These are phyloP conservation scores for Axis porcinus DNA, from an alignment of 2,113 vertebrate genomes.

Conservation along the genomic window DNA sequence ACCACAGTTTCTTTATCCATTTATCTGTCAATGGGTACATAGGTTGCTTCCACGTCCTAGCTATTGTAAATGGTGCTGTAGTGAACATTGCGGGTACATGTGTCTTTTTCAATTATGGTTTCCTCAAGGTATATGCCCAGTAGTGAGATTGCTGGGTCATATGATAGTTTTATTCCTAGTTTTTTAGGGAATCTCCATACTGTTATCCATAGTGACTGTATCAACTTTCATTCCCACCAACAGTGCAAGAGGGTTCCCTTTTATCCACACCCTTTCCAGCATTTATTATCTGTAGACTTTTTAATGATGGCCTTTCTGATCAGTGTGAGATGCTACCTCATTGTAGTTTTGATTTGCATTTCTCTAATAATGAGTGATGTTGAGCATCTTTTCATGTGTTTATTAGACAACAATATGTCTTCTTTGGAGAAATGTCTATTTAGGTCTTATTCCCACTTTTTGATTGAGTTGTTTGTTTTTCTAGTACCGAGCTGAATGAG, in stretches of 20 bases:
- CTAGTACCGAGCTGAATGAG: background rate
- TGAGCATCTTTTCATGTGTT: background rate
- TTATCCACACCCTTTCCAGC: background rate
- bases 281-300: background rate
- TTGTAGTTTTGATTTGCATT: no score
- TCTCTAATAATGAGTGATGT: background rate
- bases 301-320: background rate
- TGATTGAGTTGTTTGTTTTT: background rate
- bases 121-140: background rate
- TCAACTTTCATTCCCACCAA: background rate
- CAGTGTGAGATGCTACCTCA: background rate
- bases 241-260: background rate
- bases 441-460: background rate
- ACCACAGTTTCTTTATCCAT: background rate
- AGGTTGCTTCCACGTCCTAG: background rate
- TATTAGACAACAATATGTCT: background rate
- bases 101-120: background rate
- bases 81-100: background rate
- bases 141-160: background rate
- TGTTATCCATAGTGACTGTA: background rate
- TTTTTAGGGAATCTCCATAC: background rate
- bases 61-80: background rate
- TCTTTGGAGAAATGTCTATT: background rate
- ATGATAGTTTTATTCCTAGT: background rate
- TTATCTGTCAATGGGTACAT: background rate